These are phyloP conservation scores for Fistularia commersonii DNA, from an alignment of 2,797 vertebrate genomes.

Conservation along the genomic window DNA sequence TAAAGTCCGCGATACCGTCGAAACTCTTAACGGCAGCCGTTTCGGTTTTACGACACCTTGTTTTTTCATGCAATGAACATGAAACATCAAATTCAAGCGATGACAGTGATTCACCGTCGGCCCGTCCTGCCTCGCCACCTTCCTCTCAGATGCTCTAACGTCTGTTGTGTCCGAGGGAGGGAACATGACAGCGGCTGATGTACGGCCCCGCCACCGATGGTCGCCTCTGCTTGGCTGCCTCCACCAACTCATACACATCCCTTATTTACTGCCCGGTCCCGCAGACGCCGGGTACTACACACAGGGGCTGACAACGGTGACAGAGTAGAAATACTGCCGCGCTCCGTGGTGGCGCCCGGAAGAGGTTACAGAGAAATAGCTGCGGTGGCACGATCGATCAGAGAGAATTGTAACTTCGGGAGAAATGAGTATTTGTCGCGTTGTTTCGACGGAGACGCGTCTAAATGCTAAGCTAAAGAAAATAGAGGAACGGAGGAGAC, in stretches of 20 bases:
- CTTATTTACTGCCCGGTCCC: constrained; percentile 49
- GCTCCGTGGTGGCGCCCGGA: constrained; percentile 13
- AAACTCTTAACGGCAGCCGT: too few relatives aligned
- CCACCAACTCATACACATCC: constrained; percentile 45
- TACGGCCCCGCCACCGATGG: constrained; percentile 41
- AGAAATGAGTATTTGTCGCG: too few relatives aligned
- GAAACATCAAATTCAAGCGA: constrained; percentile 18
- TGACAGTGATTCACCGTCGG: constrained; percentile 24
- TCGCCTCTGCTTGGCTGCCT: constrained; percentile 49
- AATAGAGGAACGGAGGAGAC: too few relatives aligned
- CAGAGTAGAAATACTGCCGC: constrained; percentile 32
- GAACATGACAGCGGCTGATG: constrained; percentile 64
- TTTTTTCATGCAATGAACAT: neutral
- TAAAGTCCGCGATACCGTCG: too few relatives aligned
- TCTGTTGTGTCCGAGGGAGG: constrained; percentile 40
- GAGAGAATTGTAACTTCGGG: too few relatives aligned
- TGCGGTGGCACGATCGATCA: constrained; percentile 3
- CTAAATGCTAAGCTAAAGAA: too few relatives aligned
- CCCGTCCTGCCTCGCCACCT: constrained; percentile 37
- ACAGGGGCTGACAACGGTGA: constrained; percentile 15
- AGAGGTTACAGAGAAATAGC: neutral
- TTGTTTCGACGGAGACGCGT: too few relatives aligned
- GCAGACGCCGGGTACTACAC: constrained; percentile 22
- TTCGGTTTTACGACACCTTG: neutral
- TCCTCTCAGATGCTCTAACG: constrained; percentile 38